phyloP scores from a whole-genome alignment of 2,797 vertebrate species.

The Periparus ater region DNA sequence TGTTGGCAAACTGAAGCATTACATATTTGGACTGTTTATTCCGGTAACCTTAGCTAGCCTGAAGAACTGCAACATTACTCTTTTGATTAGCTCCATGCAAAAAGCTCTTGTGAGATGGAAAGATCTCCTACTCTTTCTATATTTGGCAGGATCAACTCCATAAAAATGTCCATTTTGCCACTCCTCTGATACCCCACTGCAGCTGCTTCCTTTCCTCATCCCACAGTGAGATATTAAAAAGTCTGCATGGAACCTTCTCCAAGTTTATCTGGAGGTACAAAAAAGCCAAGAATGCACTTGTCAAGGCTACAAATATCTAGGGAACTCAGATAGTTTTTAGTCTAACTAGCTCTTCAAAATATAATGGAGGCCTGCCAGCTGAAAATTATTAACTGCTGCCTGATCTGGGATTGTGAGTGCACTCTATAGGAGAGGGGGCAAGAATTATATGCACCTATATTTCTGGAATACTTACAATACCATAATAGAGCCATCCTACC shows the following conservation, averaged over 20 bases:
- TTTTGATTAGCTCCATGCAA: slow-evolving; percentile 62
- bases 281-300: slow-evolving; percentile 58
- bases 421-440: slow-evolving; percentile 4
- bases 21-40: slow-evolving; percentile 58
- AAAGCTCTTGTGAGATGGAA: slow-evolving; percentile 34
- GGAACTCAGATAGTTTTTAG: slow-evolving; percentile 22
- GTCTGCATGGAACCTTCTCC: slow-evolving; percentile 30
- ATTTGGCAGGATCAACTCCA: slow-evolving; percentile 42
- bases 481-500: slow-evolving; percentile 59
- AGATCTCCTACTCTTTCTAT: slow-evolving; percentile 51
- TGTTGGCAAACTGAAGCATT: slow-evolving; percentile 50
- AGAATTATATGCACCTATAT: slow-evolving; percentile 33
- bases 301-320: slow-evolving; percentile 59
- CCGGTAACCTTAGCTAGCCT: slow-evolving; percentile 52
- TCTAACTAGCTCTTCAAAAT: slow-evolving; percentile 43
- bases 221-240: slow-evolving; percentile 55
- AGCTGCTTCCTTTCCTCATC: slow-evolving; percentile 61
- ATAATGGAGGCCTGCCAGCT: slow-evolving; percentile 6
- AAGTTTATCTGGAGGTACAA: slow-evolving; percentile 51
- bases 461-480: slow-evolving; percentile 33
- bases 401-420: slow-evolving; percentile 9
- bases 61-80: slow-evolving; percentile 34
- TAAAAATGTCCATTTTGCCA: slow-evolving; percentile 65
- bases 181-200: slow-evolving; percentile 30
- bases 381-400: slow-evolving; percentile 59